These are phyloP conservation scores for Pararge aegeria DNA, from an alignment of 1,140 invertebrate species.

Conservation along the genomic window DNA sequence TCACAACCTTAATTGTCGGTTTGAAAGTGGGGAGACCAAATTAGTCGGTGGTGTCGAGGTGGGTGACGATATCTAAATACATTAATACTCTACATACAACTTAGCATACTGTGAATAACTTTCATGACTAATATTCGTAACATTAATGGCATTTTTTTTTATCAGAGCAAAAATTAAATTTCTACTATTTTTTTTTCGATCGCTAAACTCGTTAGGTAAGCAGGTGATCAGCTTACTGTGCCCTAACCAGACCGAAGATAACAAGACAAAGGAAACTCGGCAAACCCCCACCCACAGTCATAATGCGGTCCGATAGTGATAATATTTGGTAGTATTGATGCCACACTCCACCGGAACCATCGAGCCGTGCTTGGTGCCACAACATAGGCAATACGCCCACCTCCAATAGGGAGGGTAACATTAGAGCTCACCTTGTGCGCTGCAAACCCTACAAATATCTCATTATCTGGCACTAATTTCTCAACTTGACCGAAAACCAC, in stretches of 20 bases:
- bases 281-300: conserved; percentile 62
- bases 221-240: conserved; percentile 59
- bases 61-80: conserved; percentile 47
- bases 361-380: conserved; percentile 76
- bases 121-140: conserved; percentile 24
- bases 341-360: conserved; percentile 58
- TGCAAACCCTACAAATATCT: conserved; percentile 73
- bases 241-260: conserved; percentile 45
- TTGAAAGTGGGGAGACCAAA: conserved; percentile 62
- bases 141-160: conserved; percentile 11
- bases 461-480: conserved; percentile 48
- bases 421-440: conserved; percentile 78
- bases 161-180: conserved; percentile 13
- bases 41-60: conserved; percentile 48
- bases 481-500: conserved; percentile 12
- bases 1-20: conserved; percentile 78
- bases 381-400: conserved; percentile 78
- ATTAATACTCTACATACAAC: conserved; percentile 35
- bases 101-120: conserved; percentile 34
- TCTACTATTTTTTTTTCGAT: conserved; percentile 31
- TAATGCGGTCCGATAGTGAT: conserved; percentile 16
- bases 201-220: conserved; percentile 49
- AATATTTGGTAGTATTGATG: conserved; percentile 11
- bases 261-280: conserved; percentile 39
- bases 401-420: conserved; percentile 78